phyloP scores from a whole-genome alignment of 1,140 invertebrate species.

The Nephila pilipes region DNA sequence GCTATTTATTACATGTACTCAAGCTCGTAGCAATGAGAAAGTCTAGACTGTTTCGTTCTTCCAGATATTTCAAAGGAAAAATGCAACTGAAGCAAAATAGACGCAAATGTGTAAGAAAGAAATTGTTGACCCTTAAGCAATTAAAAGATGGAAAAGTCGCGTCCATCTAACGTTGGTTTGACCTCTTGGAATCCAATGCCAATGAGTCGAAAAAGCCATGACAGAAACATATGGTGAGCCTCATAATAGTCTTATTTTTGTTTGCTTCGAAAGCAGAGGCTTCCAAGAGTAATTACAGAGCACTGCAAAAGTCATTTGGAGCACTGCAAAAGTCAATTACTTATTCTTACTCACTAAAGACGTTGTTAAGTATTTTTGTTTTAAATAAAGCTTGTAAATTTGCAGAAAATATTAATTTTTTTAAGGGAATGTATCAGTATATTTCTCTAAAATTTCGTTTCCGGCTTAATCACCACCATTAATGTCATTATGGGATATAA shows the following conservation, averaged over 20 bases:
- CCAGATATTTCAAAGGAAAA: too few species aligned
- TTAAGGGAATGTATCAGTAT: background rate
- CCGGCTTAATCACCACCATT: too few species aligned
- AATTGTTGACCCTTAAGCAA: background rate
- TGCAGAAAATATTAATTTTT: background rate
- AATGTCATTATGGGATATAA: too few species aligned
- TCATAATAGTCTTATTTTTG: background rate
- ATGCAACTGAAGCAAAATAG: too few species aligned
- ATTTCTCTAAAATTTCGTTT: too few species aligned
- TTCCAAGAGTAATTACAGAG: background rate
- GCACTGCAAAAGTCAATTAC: background rate
- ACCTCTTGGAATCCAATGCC: background rate
- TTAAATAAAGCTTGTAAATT: background rate
- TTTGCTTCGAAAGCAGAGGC: background rate
- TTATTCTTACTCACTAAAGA: background rate
- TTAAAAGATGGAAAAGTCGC: background rate
- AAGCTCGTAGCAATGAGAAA: too few species aligned
- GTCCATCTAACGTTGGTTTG: background rate
- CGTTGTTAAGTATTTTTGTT: too few species aligned
- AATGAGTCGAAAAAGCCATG: background rate
- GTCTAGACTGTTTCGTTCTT: too few species aligned
- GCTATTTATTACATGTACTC: too few species aligned
- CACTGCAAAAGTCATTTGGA: background rate
- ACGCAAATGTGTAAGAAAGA: too few species aligned
- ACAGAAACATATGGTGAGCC: background rate